phyloP scores from a whole-genome alignment of 2,797 vertebrate genomes.

The Acanthopagrus latus region DNA sequence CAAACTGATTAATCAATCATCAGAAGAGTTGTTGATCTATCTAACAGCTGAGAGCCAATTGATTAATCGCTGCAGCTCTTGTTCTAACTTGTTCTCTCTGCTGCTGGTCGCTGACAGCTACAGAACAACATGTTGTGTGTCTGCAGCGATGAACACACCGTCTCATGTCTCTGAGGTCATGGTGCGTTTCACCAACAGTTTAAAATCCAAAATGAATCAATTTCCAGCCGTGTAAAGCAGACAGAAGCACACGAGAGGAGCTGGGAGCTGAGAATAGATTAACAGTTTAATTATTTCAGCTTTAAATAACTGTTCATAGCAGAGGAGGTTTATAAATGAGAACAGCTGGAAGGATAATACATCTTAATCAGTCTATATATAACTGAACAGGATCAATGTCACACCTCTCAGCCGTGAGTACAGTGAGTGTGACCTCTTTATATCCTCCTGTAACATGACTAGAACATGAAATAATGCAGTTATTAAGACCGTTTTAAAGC shows the following conservation, averaged over 20 bases:
- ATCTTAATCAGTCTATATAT: conserved; percentile 60
- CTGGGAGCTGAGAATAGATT: not conserved
- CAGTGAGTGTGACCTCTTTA: conserved; percentile 4
- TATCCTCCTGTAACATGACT: not conserved
- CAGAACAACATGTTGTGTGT: no score
- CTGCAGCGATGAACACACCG: no score
- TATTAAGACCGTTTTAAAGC: not conserved
- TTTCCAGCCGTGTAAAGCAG: not conserved
- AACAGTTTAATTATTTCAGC: not conserved
- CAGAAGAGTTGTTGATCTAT: no score
- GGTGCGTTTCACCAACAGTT: not conserved
- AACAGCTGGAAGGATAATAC: conserved; percentile 56
- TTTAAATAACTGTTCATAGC: not conserved
- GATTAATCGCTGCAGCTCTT: no score
- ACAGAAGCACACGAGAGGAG: not conserved
- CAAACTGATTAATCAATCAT: no score
- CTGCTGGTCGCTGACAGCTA: no score
- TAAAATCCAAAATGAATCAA: not conserved
- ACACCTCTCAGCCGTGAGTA: conserved; percentile 13
- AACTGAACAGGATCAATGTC: conserved; percentile 48
- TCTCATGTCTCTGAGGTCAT: not conserved
- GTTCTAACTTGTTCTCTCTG: no score
- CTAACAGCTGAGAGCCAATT: no score
- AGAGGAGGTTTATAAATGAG: not conserved
- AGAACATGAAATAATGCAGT: not conserved